Evolutionary conservation across 2,888 invertebrate genomes (phyloP), one percentile per base, ranked within the genome.

Genomic region (Diarsia mendica): DNA sequence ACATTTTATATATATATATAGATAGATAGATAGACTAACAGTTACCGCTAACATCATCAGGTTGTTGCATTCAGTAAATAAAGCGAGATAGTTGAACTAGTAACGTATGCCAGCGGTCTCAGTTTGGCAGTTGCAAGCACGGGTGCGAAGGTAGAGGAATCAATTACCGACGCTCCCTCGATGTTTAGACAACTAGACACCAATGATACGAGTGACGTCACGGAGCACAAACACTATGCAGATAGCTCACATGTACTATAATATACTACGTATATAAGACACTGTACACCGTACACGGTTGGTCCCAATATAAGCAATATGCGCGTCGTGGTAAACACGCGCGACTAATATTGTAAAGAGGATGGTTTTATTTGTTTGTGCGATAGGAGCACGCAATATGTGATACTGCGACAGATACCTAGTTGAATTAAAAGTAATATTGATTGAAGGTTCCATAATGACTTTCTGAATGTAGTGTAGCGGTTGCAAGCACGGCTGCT

Each of bases 311-410:
- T 61, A 44, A 68, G 74, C 68, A 67, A 44, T 65, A 60, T 55
- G 67, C 66, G 64, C 60, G 74, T n/a, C 58, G 48, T 53, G 74
- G 60, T 68, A 61, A 65, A 73, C 64, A 48, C 28, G 58, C 67
- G 53, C 58, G 9, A 28, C 65, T 53, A 60, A 44, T 49, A 68
- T 55, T 65, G 74, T 61, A 18, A 65, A 68, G 65, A 73, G 80
- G 44, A 20, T 23, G 65, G 78, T 46, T 64, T 58, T 77, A 77
- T 78, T 72, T 72, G 51, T 79, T 67, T 65, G 67, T 58, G 58
- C 46, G 46, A 39, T 20, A 55, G 18, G 18, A 13, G 39, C 10
- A 51, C 2, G 44, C 72, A 33, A 33, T 55, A 44, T 11, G 20
- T 72, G 23, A 72, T 51, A 10, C 18, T 23, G 28, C 11, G 15